Evolutionary conservation across 2,888 invertebrate species (phyloP).

Genomic region (Chironomus tentans): DNA sequence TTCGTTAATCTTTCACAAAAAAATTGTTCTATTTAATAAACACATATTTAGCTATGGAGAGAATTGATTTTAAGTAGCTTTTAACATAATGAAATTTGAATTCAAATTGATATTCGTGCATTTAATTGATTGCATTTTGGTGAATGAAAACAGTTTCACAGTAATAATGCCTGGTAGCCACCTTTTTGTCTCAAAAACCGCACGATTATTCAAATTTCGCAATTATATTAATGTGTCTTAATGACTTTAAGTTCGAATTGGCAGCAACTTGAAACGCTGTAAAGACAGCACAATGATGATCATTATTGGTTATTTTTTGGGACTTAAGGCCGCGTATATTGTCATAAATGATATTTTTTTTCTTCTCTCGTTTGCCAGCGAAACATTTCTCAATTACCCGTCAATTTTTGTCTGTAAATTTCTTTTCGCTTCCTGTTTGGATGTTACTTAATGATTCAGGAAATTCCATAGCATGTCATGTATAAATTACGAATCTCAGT

Average conservation of each 20-base stretch:
- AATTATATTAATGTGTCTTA: neutral
- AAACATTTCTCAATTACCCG: neutral
- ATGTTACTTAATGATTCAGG: slow-evolving; percentile 14
- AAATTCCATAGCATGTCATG: slow-evolving; percentile 20
- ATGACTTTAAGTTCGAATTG: neutral
- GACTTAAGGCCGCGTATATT: neutral
- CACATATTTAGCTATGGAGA: neutral
- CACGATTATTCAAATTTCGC: neutral
- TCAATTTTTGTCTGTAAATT: slow-evolving; percentile 9
- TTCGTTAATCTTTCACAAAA: neutral
- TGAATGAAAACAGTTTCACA: neutral
- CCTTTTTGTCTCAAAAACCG: neutral
- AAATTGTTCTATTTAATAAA: no score
- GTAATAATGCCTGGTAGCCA: neutral
- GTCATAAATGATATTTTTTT: neutral
- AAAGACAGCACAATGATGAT: neutral
- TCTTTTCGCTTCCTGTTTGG: slow-evolving; percentile 15
- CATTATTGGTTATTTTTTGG: neutral
- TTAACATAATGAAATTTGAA: no score
- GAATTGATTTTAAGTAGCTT: slow-evolving; percentile 5
- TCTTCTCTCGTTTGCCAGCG: neutral
- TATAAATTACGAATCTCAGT: neutral
- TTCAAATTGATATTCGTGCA: neutral
- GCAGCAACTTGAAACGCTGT: no score
- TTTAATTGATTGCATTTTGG: neutral